A percentile compares a stretch with the other conserved stretches of the same genome.
Evolutionary conservation across 2,113 vertebrate species (phyloP).

Genomic region (Menura novaehollandiae): DNA sequence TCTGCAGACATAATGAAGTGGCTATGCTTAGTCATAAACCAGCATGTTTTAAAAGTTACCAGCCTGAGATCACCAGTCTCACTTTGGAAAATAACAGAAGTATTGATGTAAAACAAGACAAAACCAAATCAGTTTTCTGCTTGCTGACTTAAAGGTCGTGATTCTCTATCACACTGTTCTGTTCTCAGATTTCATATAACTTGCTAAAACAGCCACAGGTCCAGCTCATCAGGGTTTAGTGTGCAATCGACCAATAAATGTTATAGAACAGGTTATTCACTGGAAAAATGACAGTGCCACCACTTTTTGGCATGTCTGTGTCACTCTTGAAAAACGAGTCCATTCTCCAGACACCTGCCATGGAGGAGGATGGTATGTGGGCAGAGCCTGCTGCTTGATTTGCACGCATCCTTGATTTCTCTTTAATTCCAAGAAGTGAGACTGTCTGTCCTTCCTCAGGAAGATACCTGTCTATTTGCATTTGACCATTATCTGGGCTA

Average conservation of each 20-base stretch:
- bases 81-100: not conserved
- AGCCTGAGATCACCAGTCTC: not conserved
- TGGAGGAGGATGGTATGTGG: accelerated
- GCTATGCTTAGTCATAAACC: not conserved
- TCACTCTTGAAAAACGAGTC: not conserved
- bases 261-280: not conserved
- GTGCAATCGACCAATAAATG: accelerated
- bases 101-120: not conserved
- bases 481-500: not conserved
- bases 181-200: not conserved
- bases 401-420: not conserved
- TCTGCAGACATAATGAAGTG: not conserved
- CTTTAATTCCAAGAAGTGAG: not conserved
- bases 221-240: not conserved
- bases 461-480: not conserved
- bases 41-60: not conserved
- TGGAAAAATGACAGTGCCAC: not conserved
- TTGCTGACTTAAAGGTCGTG: not conserved
- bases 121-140: not conserved
- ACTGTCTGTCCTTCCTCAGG: not conserved
- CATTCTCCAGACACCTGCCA: accelerated
- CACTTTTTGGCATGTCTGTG: not conserved
- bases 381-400: not conserved
- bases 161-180: not conserved
- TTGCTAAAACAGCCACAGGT: not conserved